Conservation (phyloP, 2,888 invertebrate genomes). For the Heliconius ismenius region DNA sequence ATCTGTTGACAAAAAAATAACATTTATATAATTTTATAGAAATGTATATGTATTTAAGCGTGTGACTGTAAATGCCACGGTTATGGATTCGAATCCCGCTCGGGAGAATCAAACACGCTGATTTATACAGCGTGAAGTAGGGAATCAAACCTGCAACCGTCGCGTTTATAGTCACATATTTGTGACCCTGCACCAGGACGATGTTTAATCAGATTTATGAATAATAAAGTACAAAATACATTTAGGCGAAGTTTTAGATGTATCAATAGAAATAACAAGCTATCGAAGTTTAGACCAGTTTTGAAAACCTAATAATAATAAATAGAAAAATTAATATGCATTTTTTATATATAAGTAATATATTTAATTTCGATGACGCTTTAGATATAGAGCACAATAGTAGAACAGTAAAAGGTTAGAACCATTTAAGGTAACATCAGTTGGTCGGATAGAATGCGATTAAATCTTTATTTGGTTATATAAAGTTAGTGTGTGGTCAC, state of each 20-base stretch:
- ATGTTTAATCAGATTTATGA: too few species aligned
- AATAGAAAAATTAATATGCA: not conserved
- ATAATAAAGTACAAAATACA: not conserved
- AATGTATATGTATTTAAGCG: not conserved
- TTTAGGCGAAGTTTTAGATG: not conserved
- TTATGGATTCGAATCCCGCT: too few species aligned
- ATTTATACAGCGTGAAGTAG: too few species aligned
- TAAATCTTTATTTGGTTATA: constrained; percentile 42
- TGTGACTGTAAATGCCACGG: not conserved
- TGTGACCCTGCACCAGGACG: too few species aligned
- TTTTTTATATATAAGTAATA: not conserved
- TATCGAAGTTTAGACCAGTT: not conserved
- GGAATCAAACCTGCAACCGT: too few species aligned
- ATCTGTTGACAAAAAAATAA: constrained; percentile 53
- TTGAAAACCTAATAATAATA: too few species aligned
- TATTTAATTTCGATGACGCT: not conserved
- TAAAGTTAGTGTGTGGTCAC: constrained; percentile 35
- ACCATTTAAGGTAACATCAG: constrained; percentile 34
- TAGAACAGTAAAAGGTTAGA: constrained; percentile 29
- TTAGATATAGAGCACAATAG: constrained; percentile 24
- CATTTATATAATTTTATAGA: not conserved
- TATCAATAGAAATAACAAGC: not conserved
- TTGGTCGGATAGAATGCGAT: constrained; percentile 33
- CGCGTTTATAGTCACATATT: too few species aligned
- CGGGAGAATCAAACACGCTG: too few species aligned